These are phyloP conservation scores for Lasioglossum figueresi DNA, from an alignment of 2,888 invertebrate species.

Conservation along the genomic window DNA sequence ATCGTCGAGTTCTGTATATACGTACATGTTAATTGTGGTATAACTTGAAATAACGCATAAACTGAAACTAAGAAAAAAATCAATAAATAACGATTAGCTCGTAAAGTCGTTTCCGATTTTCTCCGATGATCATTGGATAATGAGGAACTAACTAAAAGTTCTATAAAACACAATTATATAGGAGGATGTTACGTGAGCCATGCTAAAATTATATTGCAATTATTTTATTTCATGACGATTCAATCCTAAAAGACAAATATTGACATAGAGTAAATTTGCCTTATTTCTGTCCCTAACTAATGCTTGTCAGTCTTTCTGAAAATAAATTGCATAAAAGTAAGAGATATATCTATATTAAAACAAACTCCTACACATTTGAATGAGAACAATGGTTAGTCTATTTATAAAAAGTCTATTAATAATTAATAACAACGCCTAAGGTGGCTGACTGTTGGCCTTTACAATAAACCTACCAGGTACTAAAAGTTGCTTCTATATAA, in stretches of 20 bases:
- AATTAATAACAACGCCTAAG: neutral
- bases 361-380: neutral
- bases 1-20: constrained; percentile 46
- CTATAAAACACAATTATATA: neutral
- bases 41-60: constrained; percentile 46
- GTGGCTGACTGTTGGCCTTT: neutral
- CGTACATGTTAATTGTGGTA: constrained; percentile 44
- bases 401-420: neutral
- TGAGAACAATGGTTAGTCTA: neutral
- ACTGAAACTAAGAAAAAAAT: constrained; percentile 40
- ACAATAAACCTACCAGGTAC: neutral
- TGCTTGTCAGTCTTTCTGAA: neutral
- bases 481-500: neutral
- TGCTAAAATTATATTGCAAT: neutral
- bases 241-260: neutral
- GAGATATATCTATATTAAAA: neutral
- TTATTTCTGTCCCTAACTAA: neutral
- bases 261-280: neutral
- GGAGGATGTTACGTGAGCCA: neutral
- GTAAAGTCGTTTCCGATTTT: constrained; percentile 7
- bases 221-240: neutral
- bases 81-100: constrained; percentile 59
- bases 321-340: neutral
- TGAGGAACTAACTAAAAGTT: neutral
- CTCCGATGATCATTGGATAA: neutral